Evolutionary conservation across 1,140 invertebrate genomes (phyloP).

Genomic region (Nebria ingens): DNA sequence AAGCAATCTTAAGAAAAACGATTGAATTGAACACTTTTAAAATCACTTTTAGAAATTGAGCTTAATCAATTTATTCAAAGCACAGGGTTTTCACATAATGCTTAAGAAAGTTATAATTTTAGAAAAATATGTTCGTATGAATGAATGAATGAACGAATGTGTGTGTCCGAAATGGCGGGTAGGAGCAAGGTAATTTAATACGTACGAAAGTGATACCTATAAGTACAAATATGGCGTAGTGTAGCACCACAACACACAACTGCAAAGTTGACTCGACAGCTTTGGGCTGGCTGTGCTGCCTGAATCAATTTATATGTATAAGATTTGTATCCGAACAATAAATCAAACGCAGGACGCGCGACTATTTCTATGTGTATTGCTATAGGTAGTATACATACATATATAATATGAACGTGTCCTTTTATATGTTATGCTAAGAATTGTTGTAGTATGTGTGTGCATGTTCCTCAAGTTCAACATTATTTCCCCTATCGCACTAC

Average conservation of each 20-base stretch:
- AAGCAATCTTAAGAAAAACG: too few relatives aligned
- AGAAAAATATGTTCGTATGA: too few relatives aligned
- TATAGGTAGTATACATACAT: not conserved
- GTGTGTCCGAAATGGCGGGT: too few relatives aligned
- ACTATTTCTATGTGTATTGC: not conserved
- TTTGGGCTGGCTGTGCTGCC: not conserved
- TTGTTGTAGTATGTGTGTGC: not conserved
- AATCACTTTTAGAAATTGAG: too few relatives aligned
- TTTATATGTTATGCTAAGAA: not conserved
- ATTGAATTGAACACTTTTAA: too few relatives aligned
- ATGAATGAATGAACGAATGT: too few relatives aligned
- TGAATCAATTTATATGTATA: not conserved
- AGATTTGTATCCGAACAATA: constrained; percentile 7
- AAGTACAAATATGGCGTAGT: not conserved
- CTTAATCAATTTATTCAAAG: too few relatives aligned
- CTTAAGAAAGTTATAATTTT: too few relatives aligned
- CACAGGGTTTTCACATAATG: too few relatives aligned
- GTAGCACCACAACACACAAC: not conserved
- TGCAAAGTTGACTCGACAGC: not conserved
- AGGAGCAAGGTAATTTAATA: constrained; percentile 7
- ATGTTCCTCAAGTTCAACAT: not conserved
- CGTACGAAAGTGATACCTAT: too few relatives aligned
- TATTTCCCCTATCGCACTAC: not conserved
- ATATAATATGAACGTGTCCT: not conserved
- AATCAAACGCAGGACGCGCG: not conserved